Percentiles rank a stretch among this genome's conserved stretches.
Evolutionary conservation across 2,113 vertebrate genomes (phyloP).

Genomic region (Machaerirhynchus nigripectus): DNA sequence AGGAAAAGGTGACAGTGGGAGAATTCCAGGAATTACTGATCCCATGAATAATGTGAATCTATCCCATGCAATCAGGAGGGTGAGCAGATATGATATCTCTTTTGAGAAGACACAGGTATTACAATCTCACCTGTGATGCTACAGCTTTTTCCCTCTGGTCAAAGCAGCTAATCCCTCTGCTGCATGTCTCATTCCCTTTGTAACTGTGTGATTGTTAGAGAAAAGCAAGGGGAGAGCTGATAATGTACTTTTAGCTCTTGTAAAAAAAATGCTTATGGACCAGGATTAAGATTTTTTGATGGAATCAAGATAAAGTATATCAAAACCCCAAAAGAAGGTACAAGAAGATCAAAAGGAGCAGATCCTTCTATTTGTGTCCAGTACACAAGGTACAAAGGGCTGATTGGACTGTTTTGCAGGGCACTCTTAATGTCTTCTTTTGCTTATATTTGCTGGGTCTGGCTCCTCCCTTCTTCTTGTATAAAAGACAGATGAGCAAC

Average conservation of each 20-base stretch:
- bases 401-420: neutral
- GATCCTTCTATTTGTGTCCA: neutral
- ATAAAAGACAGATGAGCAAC: neutral
- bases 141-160: neutral
- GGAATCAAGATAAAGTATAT: conserved; percentile 26
- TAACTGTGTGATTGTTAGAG: neutral
- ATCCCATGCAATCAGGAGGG: neutral
- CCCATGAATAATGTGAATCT: neutral
- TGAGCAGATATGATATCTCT: neutral
- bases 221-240: neutral
- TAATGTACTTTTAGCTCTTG: neutral
- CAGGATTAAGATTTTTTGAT: conserved; percentile 21
- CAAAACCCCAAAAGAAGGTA: neutral
- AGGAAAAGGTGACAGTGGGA: neutral
- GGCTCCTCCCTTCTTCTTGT: neutral
- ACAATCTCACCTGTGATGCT: neutral
- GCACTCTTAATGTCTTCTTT: neutral
- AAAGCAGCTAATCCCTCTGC: neutral
- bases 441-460: neutral
- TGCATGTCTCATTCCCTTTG: neutral
- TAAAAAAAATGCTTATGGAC: neutral
- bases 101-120: neutral
- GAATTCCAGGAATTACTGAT: neutral
- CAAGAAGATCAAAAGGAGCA: neutral
- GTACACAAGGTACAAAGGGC: neutral